These are phyloP conservation scores for Podarcis siculus DNA, from an alignment of 2,797 vertebrate genomes.

Conservation along the genomic window DNA sequence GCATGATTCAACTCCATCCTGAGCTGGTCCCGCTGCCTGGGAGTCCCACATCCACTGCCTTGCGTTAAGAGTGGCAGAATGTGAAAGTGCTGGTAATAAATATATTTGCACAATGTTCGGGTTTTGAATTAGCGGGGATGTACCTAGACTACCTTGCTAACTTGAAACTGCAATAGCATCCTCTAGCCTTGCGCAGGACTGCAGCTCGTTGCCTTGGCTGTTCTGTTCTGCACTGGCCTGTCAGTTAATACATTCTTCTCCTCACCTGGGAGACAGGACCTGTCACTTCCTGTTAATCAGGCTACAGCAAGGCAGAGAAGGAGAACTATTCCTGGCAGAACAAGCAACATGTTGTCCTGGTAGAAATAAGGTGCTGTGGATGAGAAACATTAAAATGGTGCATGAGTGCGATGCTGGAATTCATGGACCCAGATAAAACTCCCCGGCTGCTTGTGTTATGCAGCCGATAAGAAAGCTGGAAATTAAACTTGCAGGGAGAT, in stretches of 20 bases:
- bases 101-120: not conserved
- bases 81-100: not conserved
- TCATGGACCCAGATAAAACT: not conserved
- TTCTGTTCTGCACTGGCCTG: not conserved
- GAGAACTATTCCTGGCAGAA: not conserved
- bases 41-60: not conserved
- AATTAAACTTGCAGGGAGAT: not conserved
- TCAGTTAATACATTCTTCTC: not conserved
- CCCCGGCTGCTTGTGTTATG: too few species aligned
- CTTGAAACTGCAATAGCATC: too few species aligned
- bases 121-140: not conserved
- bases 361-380: not conserved
- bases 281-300: constrained; percentile 26
- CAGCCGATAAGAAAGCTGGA: not conserved
- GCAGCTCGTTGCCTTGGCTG: too few species aligned
- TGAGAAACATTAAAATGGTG: not conserved
- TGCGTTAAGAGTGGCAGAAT: not conserved
- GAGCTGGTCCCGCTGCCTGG: not conserved
- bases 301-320: not conserved
- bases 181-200: not conserved
- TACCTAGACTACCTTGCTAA: too few species aligned
- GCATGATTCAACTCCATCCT: too few species aligned
- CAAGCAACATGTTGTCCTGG: not conserved
- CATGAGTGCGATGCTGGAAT: not conserved
- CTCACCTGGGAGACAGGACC: not conserved